A percentile compares a stretch with the other conserved stretches of the same genome.
phyloP scores from a whole-genome alignment of 2,113 vertebrate species.

The Edolisoma coerulescens region DNA sequence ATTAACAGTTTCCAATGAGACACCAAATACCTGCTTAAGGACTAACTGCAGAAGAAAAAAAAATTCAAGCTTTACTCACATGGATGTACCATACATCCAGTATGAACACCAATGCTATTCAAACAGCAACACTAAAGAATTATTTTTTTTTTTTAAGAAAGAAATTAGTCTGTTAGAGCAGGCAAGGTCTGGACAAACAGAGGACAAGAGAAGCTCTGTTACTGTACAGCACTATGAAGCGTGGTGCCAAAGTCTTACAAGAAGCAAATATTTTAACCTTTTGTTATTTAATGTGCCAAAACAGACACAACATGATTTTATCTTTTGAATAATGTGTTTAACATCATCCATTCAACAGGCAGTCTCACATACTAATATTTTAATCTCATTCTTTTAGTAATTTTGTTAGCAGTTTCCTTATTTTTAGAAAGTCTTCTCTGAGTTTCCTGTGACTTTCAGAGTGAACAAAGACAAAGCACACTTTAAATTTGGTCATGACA shows the following conservation, averaged over 20 bases:
- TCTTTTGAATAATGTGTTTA: neutral
- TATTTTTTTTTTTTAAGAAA: neutral
- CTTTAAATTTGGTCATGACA: neutral
- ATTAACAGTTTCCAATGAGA: slow-evolving; percentile 44
- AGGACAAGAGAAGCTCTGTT: neutral
- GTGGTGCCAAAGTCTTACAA: neutral
- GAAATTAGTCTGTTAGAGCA: neutral
- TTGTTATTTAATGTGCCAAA: neutral
- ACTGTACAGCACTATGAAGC: neutral
- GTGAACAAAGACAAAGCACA: neutral
- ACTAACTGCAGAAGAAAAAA: neutral
- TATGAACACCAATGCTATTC: neutral
- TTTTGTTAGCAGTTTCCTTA: neutral
- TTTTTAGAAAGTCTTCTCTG: neutral
- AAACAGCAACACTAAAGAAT: neutral
- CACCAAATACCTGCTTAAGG: slow-evolving; percentile 15
- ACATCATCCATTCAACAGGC: neutral
- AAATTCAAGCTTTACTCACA: neutral
- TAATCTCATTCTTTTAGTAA: neutral
- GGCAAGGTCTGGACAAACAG: neutral
- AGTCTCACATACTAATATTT: neutral
- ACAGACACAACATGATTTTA: neutral
- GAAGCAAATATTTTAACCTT: neutral
- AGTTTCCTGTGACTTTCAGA: neutral
- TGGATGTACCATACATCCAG: neutral